Base-by-base conservation (phyloP, 2,113 vertebrate species). In the Uria aalge region DNA sequence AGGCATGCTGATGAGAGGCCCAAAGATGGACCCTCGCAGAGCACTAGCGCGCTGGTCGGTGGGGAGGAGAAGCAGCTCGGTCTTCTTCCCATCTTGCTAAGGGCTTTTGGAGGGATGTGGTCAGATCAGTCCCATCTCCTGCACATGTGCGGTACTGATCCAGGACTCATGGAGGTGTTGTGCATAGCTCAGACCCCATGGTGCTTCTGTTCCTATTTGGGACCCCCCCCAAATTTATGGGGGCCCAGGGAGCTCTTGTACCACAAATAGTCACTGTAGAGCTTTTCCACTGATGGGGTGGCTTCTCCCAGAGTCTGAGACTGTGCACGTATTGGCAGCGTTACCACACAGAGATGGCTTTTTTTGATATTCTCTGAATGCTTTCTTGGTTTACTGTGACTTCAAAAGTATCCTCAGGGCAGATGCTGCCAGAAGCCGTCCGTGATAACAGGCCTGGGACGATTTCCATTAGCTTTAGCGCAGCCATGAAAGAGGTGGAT, bases 41-140 rank as follows among this genome's bases (percentile, higher is more conserved):
- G n/a, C 41, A 5, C 13, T 41, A 15, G 4, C 4, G 2, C 4
- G 0, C 41, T 72, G 48, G 1, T 43, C 6, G 0, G 18, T 12
- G 7, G 23, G 34, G 23, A 74, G 72, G n/a, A 80, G n/a, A 30
- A 92, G 48, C 32, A 76, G 10, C 55, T 60, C 55, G 24, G 7
- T 16, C 6, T 12, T 81, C 40, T 64, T 77, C 15, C 40, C 3
- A 3, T 29, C 21, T 90, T 41, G 20, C 34, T 8, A 5, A 7
- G 19, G 29, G 19, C n/a, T 55, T 92, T 84, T 77, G 77, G 43
- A 90, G 48, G 67, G 19, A 34, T 1, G 2, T 30, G 68, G 6
- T 80, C 32, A 14, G n/a, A 41, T 43, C 73, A 68, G 38, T 55
- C 38, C 43, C 38, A 15, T 62, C 34, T 56, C 30, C 69, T 74